phyloP scores from a whole-genome alignment of 2,113 vertebrate genomes.

The Spea multiplicata region DNA sequence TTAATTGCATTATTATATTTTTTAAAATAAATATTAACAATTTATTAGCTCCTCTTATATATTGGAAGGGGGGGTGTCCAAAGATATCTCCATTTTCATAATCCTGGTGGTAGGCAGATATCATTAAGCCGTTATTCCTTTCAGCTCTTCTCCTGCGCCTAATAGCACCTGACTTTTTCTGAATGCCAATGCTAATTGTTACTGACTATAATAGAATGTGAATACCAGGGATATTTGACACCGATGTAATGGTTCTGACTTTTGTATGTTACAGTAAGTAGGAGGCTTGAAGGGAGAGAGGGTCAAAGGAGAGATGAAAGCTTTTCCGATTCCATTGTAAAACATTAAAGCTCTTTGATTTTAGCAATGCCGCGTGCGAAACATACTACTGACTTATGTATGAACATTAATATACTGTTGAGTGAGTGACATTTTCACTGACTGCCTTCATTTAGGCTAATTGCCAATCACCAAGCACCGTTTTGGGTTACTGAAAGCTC shows the following conservation, averaged over 20 bases:
- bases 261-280: slow-evolving; percentile 59
- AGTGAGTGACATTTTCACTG: slow-evolving; percentile 46
- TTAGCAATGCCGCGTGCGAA: slow-evolving; percentile 53
- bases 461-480: slow-evolving; percentile 41
- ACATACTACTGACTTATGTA: slow-evolving; percentile 55
- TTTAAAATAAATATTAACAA: neutral
- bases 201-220: slow-evolving; percentile 84
- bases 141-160: slow-evolving; percentile 60
- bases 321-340: slow-evolving; percentile 54
- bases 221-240: slow-evolving; percentile 75
- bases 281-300: slow-evolving; percentile 56
- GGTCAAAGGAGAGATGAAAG: slow-evolving; percentile 60
- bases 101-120: slow-evolving; percentile 51
- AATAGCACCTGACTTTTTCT: slow-evolving; percentile 76
- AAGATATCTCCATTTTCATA: slow-evolving; percentile 40
- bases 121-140: slow-evolving; percentile 64
- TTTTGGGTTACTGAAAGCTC: slow-evolving; percentile 43
- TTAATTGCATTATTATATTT: neutral
- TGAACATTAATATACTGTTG: slow-evolving; percentile 53
- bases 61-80: neutral
- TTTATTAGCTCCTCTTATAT: slow-evolving; percentile 17
- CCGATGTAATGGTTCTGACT: slow-evolving; percentile 78
- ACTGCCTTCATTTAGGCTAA: slow-evolving; percentile 46
- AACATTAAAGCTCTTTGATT: slow-evolving; percentile 53
- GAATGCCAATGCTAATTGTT: slow-evolving; percentile 81